Evolutionary conservation across 2,797 vertebrate species (phyloP).

Genomic region (Malacoctenus gilli): DNA sequence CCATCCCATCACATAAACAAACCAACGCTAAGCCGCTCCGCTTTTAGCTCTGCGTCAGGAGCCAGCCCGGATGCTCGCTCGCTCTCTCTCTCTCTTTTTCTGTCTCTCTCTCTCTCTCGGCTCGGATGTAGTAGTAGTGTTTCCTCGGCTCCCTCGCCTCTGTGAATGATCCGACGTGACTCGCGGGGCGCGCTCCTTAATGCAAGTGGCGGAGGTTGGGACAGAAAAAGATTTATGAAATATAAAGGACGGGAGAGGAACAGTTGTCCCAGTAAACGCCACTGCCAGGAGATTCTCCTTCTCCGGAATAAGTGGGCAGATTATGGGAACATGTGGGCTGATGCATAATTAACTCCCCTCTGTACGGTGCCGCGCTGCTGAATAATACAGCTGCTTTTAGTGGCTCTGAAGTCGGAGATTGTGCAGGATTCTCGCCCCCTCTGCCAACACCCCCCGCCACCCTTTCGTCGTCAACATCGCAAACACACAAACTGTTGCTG

Average conservation of each 20-base stretch:
- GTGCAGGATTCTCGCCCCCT: constrained; percentile 56
- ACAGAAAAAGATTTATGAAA: constrained; percentile 78
- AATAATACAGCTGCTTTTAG: constrained; percentile 81
- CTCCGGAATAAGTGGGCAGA: constrained; percentile 78
- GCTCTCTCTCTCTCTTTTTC: too few species aligned
- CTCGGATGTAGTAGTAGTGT: constrained; percentile 33
- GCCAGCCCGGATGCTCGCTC: constrained; percentile 28
- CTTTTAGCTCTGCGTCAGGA: constrained; percentile 74
- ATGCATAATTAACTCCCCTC: constrained; percentile 79
- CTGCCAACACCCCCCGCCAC: too few species aligned
- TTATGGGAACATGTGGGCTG: constrained; percentile 81
- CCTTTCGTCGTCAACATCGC: constrained; percentile 1
- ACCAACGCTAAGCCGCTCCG: constrained; percentile 45
- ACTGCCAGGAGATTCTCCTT: constrained; percentile 64
- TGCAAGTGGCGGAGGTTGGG: constrained; percentile 53
- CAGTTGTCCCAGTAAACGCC: constrained; percentile 75
- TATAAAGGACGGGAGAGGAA: constrained; percentile 74
- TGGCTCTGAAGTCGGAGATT: constrained; percentile 65
- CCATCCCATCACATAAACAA: constrained; percentile 64
- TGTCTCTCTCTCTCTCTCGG: too few species aligned
- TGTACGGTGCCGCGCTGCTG: constrained; percentile 63
- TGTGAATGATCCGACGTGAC: constrained; percentile 78
- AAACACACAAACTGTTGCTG: constrained; percentile 51
- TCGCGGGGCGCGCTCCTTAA: constrained; percentile 52
- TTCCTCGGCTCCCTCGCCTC: constrained; percentile 26